Evolutionary conservation across 2,113 vertebrate species (phyloP), one percentile per base, ranked within the genome.

Genomic region (Cryptomyrus ogoouensis): DNA sequence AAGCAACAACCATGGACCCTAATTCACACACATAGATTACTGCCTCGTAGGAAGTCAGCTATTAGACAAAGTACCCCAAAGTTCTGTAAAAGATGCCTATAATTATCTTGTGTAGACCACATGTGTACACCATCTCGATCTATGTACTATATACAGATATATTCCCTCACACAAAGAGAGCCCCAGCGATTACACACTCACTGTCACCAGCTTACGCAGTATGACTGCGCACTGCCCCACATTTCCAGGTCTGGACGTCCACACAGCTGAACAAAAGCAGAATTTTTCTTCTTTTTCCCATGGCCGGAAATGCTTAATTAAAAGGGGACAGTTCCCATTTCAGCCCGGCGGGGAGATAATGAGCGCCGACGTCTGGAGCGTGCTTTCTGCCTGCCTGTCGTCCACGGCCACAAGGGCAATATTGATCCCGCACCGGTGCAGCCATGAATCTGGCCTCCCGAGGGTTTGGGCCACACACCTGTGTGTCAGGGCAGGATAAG

Each of bases 391-490:
- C 56, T 24, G 9, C 49, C 39, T 35, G 87, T 91, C 91, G 91
- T 93, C 88, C 44, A 83, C 50, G 91, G 94, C 92, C 94, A 93
- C 92, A 77, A 93, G 88, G 93, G 92, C 92, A 77, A 91, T 91
- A 94, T 93, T 95, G 95, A 96, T 95, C 94, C 93, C 90, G 83
- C 87, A 77, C 90, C 90, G 92, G 92, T 93, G 85, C 66, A 49
- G 90, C 89, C 90, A 89, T 92, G 92, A 92, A 91, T 92, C 90
- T 52, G 89, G 93, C 92, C 93, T 91, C 94, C 92, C 5, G 80
- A 92, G 93, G 93, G 91, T 93, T 89, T 93, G 95, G 95, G 93
- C 94, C 94, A 94, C 94, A 96, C 95, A 95, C 92, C 94, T 95
- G 94, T 80, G 87, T 93, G 94, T 91, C 88, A 66, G 91, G 94